Evolutionary conservation across 1,140 invertebrate genomes (phyloP), one percentile per base, ranked within the genome.

Genomic region (Acromyrmex echinatior): DNA sequence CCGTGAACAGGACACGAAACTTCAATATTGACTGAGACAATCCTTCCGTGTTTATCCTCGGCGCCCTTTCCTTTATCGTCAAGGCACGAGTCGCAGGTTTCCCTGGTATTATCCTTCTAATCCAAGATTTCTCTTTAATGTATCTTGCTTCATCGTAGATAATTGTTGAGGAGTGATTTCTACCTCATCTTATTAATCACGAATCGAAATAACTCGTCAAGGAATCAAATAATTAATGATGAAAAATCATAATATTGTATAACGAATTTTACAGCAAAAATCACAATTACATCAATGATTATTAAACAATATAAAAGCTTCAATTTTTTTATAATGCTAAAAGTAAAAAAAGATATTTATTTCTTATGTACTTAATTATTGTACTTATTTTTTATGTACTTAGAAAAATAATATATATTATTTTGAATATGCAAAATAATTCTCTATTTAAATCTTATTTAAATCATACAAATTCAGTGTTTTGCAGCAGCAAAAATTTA

Each of bases 11-110:
- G 62, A 87, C 82, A 88, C 87, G 90, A 90, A 93, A 93, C 87
- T 93, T 91, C 92, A 92, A 93, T 93, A 93, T 94, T 94, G 92
- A 94, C 93, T 92, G 85, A 92, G 91, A 91, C 91, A 89, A 93
- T 88, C 87, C 35, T 65, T 56, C 45, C 86, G 86, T 87, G 90
- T 89, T 93, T 90, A 88, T 79, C 82, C 90, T 90, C 58, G 65
- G 60, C 88, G 81, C 86, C 87, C 87, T 90, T 90, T 90, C 88
- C 91, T 78, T 87, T 79, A 84, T 86, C 84, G 35, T 63, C 49
- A 71, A 39, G 53, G 53, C 74, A 62, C 79, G 79, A 88, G 85
- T 25, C 45, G 60, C 62, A 62, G 21, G 39, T 73, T 86, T 70
- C 74, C 31, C 25, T 10, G 53, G 65, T 73, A 90, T 90, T 91